Evolutionary conservation across 2,888 invertebrate species (phyloP).

Genomic region (Ectropis crepuscularia): DNA sequence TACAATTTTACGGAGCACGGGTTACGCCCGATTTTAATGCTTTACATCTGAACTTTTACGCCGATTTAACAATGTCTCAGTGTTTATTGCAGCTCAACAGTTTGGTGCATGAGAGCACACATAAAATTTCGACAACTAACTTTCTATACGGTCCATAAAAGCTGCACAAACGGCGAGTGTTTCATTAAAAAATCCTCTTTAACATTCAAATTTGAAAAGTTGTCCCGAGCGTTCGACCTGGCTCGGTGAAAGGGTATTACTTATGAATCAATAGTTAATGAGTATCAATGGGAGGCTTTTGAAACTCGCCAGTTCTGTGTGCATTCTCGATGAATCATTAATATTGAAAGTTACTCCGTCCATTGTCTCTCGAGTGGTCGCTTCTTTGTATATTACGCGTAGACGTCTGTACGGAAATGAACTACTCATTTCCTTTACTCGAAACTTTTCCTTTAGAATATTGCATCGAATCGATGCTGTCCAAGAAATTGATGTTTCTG

Average conservation of each 20-base stretch:
- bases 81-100: conserved; percentile 28
- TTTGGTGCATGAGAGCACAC: conserved; percentile 18
- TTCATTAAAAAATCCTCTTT: conserved; percentile 66
- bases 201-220: conserved; percentile 79
- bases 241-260: conserved; percentile 80
- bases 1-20: conserved; percentile 13
- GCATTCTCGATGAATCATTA: conserved; percentile 81
- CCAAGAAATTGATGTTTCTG: conserved; percentile 20
- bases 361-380: conserved; percentile 77
- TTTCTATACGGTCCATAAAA: conserved; percentile 20
- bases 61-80: conserved; percentile 25
- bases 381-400: conserved; percentile 76
- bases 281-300: conserved; percentile 81
- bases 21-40: conserved; percentile 24
- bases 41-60: conserved; percentile 24
- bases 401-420: conserved; percentile 65
- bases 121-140: conserved; percentile 22
- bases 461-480: conserved; percentile 50
- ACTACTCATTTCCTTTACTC: conserved; percentile 77
- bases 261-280: conserved; percentile 84
- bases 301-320: conserved; percentile 74
- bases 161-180: conserved; percentile 39
- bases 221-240: conserved; percentile 61
- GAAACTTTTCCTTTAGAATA: conserved; percentile 68
- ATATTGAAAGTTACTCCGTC: conserved; percentile 79